Percentiles rank a stretch among this genome's conserved stretches.
phyloP scores from a whole-genome alignment of 2,797 vertebrate species.

The Luscinia luscinia region DNA sequence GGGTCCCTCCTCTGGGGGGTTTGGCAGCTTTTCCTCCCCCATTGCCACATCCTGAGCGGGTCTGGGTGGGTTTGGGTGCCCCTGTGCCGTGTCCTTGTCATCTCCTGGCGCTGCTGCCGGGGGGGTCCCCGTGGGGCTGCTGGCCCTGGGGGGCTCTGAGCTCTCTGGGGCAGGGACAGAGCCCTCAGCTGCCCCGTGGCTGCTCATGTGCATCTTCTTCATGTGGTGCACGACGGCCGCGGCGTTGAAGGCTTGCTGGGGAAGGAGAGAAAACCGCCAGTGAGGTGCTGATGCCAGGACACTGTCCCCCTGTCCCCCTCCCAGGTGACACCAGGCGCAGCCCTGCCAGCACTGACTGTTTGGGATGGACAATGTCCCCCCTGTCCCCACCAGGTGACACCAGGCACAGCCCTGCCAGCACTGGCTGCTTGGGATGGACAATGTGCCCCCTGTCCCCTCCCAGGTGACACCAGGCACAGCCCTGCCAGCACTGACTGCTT shows the following conservation, averaged over 20 bases:
- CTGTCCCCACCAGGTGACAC: no score
- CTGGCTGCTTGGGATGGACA: no score
- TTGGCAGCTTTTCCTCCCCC: constrained; percentile 26
- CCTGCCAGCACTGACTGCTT: no score
- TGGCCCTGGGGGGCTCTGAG: constrained; percentile 19
- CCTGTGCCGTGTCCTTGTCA: neutral
- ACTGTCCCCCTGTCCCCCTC: no score
- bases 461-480: no score
- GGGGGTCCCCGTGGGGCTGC: constrained; percentile 3
- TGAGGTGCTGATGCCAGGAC: neutral
- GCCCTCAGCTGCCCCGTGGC: constrained; percentile 1
- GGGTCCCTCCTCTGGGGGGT: no score
- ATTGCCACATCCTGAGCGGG: neutral
- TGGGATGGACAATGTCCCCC: no score
- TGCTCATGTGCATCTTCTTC: constrained; percentile 86
- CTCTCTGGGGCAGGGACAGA: neutral
- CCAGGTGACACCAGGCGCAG: no score
- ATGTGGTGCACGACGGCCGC: constrained; percentile 86
- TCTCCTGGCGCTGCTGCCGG: neutral
- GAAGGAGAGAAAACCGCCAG: neutral
- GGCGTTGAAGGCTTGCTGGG: constrained; percentile 89
- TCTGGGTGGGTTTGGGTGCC: neutral
- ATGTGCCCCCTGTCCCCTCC: no score
- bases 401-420: no score
- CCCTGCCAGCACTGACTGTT: no score